phyloP scores from a whole-genome alignment of 2,888 invertebrate genomes.

The Lysandra bellargus region DNA sequence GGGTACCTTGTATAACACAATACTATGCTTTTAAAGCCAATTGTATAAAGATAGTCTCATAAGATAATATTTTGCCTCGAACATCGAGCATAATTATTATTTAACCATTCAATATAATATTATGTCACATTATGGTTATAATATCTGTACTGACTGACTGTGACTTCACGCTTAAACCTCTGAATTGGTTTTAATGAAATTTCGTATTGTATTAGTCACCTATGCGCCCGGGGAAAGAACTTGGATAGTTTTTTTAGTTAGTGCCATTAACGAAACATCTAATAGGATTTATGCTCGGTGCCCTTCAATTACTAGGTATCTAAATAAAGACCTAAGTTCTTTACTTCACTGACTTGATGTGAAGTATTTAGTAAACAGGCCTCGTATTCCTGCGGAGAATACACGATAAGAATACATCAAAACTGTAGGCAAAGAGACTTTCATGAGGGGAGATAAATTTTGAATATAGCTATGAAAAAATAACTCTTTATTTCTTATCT shows the following conservation, averaged over 20 bases:
- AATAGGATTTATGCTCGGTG: no score
- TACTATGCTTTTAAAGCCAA: background rate
- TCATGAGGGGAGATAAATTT: slow-evolving; percentile 1
- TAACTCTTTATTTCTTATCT: slow-evolving; percentile 32
- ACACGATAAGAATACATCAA: slow-evolving; percentile 5
- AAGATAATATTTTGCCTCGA: background rate
- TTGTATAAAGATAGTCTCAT: background rate
- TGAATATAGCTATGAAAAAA: slow-evolving; percentile 17
- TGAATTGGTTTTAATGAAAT: no score
- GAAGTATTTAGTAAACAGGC: background rate
- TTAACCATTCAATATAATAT: no score
- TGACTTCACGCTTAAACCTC: no score
- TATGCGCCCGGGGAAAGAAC: no score
- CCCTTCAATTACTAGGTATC: no score
- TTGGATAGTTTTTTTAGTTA: no score
- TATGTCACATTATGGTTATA: no score
- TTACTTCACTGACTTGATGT: background rate
- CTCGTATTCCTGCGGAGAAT: background rate
- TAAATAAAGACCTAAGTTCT: background rate
- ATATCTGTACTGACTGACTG: no score
- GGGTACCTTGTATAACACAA: no score
- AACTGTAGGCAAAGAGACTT: background rate
- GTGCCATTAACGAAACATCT: no score
- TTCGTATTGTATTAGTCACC: no score
- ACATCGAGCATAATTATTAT: background rate